phyloP scores from a whole-genome alignment of 2,113 vertebrate species.

The Ia io region DNA sequence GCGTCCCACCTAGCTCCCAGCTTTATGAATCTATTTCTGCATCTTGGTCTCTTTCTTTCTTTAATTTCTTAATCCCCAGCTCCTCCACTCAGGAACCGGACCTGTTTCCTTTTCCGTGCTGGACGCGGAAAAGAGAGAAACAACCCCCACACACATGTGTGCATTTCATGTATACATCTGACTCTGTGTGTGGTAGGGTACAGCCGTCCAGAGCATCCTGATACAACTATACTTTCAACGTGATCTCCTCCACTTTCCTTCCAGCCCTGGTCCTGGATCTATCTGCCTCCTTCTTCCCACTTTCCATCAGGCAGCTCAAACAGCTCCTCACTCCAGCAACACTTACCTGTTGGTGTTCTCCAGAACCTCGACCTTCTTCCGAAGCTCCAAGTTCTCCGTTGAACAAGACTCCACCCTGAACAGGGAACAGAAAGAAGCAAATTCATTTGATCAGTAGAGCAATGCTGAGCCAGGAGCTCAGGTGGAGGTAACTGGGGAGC shows the following conservation, averaged over 20 bases:
- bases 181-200: neutral
- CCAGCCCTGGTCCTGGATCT: neutral
- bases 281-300: neutral
- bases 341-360: constrained; percentile 96
- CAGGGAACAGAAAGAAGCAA: neutral
- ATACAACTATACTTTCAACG: neutral
- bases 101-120: too few relatives aligned
- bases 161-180: accelerated
- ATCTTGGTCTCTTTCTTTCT: too few relatives aligned
- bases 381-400: constrained; percentile 95
- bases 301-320: accelerated
- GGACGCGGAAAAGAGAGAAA: too few relatives aligned
- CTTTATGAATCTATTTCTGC: too few relatives aligned
- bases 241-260: neutral
- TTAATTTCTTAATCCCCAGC: too few relatives aligned
- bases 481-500: too few relatives aligned
- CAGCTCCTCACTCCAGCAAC: neutral
- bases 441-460: neutral
- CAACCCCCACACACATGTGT: neutral
- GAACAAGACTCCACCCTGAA: constrained; percentile 97
- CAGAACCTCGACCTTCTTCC: constrained; percentile 95
- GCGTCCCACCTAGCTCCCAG: too few relatives aligned
- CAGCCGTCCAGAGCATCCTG: neutral
- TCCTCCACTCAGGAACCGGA: too few relatives aligned
- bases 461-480: neutral